A percentile compares a stretch with the other conserved stretches of the same genome.
phyloP scores from a whole-genome alignment of 2,888 invertebrate species.

The Bombylius major region DNA sequence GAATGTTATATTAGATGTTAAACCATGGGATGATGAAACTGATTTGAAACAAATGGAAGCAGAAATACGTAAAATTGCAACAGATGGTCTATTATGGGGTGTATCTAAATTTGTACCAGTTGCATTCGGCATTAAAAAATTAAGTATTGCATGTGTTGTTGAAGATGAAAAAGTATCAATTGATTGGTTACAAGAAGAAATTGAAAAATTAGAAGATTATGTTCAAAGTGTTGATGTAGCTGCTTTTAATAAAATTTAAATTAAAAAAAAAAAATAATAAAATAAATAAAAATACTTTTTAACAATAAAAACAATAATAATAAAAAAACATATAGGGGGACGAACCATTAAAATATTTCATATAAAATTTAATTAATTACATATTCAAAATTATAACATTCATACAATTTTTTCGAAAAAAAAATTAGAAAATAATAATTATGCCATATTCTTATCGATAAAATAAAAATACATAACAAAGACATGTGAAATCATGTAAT shows the following conservation, averaged over 20 bases:
- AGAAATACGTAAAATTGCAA: conserved; percentile 59
- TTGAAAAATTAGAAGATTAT: conserved; percentile 70
- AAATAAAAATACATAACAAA: no score
- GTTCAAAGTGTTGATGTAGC: conserved; percentile 90
- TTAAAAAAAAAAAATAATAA: background rate
- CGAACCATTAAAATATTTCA: no score
- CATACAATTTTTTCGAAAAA: no score
- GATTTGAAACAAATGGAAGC: conserved; percentile 78
- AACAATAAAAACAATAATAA: no score
- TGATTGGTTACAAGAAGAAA: conserved; percentile 75
- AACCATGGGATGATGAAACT: conserved; percentile 85
- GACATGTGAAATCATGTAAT: no score
- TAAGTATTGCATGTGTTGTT: conserved; percentile 84
- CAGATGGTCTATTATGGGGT: conserved; percentile 90
- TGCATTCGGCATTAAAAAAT: conserved; percentile 83
- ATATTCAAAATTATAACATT: no score
- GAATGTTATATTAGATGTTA: conserved; percentile 84
- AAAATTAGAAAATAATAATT: no score
- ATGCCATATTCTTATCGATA: no score
- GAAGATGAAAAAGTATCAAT: conserved; percentile 93
- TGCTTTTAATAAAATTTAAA: conserved; percentile 85
- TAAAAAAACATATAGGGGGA: no score
- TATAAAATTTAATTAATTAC: no score
- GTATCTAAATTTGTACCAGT: conserved; percentile 81
- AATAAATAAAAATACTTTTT: background rate